These are phyloP conservation scores for Blastobasis adustella DNA, from an alignment of 2,888 invertebrate species.

Conservation along the genomic window DNA sequence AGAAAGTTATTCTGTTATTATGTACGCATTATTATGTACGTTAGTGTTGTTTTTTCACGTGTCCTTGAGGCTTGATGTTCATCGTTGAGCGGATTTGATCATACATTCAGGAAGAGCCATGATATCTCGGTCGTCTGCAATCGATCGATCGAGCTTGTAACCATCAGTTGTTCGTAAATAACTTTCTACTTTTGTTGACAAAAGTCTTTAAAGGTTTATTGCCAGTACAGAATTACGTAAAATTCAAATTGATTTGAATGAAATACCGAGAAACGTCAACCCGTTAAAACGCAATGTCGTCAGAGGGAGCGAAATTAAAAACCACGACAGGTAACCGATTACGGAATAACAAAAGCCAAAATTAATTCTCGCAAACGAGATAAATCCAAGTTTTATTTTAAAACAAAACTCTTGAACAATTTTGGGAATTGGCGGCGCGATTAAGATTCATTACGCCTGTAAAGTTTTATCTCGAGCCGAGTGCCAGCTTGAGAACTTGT, in stretches of 20 bases:
- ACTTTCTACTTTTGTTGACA: not conserved
- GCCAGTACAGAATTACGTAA: not conserved
- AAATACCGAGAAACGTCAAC: slow-evolving; percentile 7
- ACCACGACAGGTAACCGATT: slow-evolving; percentile 57
- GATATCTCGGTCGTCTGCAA: not conserved
- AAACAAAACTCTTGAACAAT: slow-evolving; percentile 65
- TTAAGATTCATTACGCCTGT: slow-evolving; percentile 72
- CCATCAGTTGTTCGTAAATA: not conserved
- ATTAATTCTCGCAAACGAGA: slow-evolving; percentile 56
- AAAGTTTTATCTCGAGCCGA: slow-evolving; percentile 64
- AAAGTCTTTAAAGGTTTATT: not conserved
- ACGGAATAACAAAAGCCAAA: slow-evolving; percentile 55
- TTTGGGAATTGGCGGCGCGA: slow-evolving; percentile 63
- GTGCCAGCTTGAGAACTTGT: slow-evolving; percentile 53
- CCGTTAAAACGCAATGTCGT: slow-evolving; percentile 27
- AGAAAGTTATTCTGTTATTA: slow-evolving; percentile 12
- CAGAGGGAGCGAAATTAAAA: slow-evolving; percentile 38
- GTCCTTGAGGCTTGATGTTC: not conserved
- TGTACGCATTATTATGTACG: not conserved
- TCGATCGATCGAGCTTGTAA: not conserved
- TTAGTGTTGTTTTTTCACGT: slow-evolving; percentile 1
- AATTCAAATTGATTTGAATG: slow-evolving; percentile 2
- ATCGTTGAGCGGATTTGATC: not conserved
- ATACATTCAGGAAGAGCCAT: not conserved
- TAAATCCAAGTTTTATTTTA: slow-evolving; percentile 61